These are phyloP conservation scores for Priocnemis perturbator DNA, from an alignment of 2,888 invertebrate species.

Conservation along the genomic window DNA sequence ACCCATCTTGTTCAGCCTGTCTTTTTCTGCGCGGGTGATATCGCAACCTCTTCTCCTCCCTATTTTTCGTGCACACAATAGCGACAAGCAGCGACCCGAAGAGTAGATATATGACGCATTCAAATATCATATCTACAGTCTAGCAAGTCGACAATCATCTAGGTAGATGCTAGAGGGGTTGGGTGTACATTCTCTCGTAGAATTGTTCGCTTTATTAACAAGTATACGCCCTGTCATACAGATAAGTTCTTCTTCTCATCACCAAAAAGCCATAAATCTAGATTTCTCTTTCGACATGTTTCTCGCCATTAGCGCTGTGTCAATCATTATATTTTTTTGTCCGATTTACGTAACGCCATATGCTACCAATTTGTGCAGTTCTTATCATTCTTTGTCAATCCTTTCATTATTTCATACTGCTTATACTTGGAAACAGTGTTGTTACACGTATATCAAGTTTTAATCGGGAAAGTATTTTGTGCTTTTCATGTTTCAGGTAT, in stretches of 20 bases:
- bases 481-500: slow-evolving; percentile 78
- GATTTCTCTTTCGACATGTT: too few relatives aligned
- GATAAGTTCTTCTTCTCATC: slow-evolving; percentile 47
- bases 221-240: slow-evolving; percentile 59
- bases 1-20: slow-evolving; percentile 36
- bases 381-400: too few relatives aligned
- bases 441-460: too few relatives aligned
- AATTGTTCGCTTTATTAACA: slow-evolving; percentile 71
- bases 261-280: too few relatives aligned
- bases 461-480: neutral
- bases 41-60: neutral
- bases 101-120: slow-evolving; percentile 72
- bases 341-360: too few relatives aligned
- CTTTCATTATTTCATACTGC: too few relatives aligned
- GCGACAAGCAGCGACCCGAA: slow-evolving; percentile 46
- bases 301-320: too few relatives aligned
- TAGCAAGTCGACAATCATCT: slow-evolving; percentile 60
- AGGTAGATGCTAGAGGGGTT: slow-evolving; percentile 42
- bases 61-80: slow-evolving; percentile 42
- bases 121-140: slow-evolving; percentile 70
- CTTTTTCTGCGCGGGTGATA: slow-evolving; percentile 12
- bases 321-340: too few relatives aligned
- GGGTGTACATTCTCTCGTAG: slow-evolving; percentile 39
- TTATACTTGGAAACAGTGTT: too few relatives aligned
- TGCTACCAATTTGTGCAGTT: too few relatives aligned